These are phyloP conservation scores for Tanytarsus gracilentus DNA, from an alignment of 2,888 invertebrate genomes.

Conservation along the genomic window DNA sequence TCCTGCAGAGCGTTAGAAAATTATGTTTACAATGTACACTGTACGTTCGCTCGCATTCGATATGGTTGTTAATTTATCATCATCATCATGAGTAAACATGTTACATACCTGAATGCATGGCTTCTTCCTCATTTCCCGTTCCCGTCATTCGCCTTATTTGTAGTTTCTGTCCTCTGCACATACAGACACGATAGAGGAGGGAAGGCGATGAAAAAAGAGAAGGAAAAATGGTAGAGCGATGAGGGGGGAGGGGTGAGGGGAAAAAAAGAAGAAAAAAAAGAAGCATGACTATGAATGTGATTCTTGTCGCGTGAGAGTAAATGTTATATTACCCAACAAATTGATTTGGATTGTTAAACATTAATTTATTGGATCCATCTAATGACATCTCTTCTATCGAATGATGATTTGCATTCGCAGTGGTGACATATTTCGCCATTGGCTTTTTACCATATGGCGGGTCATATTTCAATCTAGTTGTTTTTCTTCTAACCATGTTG, in stretches of 20 bases:
- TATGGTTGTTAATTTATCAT: neutral
- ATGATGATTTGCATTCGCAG: constrained; percentile 59
- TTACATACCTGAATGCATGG: constrained; percentile 60
- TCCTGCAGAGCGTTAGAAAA: constrained; percentile 45
- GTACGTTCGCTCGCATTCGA: too few relatives aligned
- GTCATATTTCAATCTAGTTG: constrained; percentile 80
- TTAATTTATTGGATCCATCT: constrained; percentile 73
- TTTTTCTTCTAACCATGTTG: constrained; percentile 61
- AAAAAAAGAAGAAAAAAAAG: neutral
- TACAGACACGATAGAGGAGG: neutral
- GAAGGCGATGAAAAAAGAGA: neutral
- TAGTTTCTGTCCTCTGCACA: constrained; percentile 67
- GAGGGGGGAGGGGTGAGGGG: neutral
- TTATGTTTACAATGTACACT: neutral
- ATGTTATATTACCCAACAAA: constrained; percentile 45
- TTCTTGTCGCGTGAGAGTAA: too few relatives aligned
- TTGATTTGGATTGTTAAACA: constrained; percentile 58
- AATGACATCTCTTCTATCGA: constrained; percentile 71
- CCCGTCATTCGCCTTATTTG: constrained; percentile 66
- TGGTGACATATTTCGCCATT: constrained; percentile 56
- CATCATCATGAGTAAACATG: too few relatives aligned
- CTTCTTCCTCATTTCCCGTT: constrained; percentile 67
- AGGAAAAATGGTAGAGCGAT: neutral
- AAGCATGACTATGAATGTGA: neutral
- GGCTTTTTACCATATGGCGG: constrained; percentile 80